Percentiles rank a stretch among this genome's conserved stretches.
Conservation (phyloP, 2,797 vertebrate genomes). For the Poecile montanus region DNA sequence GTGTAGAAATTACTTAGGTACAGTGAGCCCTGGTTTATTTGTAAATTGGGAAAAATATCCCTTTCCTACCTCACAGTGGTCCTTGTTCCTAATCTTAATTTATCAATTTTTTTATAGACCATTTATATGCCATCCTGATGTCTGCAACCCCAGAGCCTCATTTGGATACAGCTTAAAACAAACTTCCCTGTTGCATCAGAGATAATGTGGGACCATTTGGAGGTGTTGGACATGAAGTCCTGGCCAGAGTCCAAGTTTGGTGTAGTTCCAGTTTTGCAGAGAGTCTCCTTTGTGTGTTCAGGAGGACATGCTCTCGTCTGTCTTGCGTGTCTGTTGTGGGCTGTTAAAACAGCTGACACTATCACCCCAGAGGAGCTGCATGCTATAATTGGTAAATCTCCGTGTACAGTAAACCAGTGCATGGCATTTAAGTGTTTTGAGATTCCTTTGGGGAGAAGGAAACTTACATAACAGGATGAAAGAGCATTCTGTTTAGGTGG, state of each 20-base stretch:
- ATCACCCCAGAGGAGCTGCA: neutral
- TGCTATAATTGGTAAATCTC: neutral
- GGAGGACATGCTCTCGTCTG: neutral
- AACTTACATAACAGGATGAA: conserved; percentile 1
- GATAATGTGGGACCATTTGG: neutral
- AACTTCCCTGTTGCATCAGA: neutral
- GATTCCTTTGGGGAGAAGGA: neutral
- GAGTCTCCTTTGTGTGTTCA: neutral
- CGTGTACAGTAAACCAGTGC: neutral
- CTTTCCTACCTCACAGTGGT: neutral
- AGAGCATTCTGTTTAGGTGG: neutral
- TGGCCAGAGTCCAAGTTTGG: neutral
- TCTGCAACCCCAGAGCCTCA: neutral
- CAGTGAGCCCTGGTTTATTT: neutral
- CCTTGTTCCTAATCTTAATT: neutral
- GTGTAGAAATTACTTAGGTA: neutral
- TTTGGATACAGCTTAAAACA: neutral
- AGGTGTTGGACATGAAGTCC: neutral
- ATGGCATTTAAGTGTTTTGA: neutral
- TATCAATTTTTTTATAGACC: neutral
- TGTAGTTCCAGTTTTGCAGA: neutral
- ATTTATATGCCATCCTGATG: neutral
- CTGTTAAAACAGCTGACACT: neutral
- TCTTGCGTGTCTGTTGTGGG: neutral
- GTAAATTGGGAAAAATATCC: neutral